A percentile compares a stretch with the other conserved stretches of the same genome.
Evolutionary conservation across 1,140 invertebrate species (phyloP).

Genomic region (Procambarus clarkii): DNA sequence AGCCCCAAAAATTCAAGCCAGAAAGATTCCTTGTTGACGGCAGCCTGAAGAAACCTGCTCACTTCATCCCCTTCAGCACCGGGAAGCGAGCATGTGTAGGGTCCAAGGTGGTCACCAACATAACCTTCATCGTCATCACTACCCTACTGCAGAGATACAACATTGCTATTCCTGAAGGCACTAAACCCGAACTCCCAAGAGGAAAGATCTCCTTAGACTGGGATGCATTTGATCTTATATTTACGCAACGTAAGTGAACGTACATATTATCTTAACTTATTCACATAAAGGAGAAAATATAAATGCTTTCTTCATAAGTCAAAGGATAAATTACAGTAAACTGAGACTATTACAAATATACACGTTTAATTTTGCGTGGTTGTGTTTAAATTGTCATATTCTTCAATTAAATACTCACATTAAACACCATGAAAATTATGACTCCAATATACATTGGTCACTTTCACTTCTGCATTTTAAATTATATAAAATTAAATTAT

Average conservation of each 20-base stretch:
- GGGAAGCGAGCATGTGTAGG: slow-evolving; percentile 91
- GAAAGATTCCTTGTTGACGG: slow-evolving; percentile 83
- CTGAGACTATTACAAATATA: background rate
- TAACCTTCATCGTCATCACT: slow-evolving; percentile 84
- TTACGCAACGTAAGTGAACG: slow-evolving; percentile 52
- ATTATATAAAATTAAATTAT: too few species aligned
- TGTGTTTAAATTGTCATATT: background rate
- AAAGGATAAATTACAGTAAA: background rate
- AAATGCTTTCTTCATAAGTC: background rate
- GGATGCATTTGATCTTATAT: slow-evolving; percentile 71
- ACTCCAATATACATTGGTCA: too few species aligned
- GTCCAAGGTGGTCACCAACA: slow-evolving; percentile 87
- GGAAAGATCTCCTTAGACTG: slow-evolving; percentile 72
- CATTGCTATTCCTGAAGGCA: slow-evolving; percentile 79
- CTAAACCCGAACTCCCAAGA: slow-evolving; percentile 74
- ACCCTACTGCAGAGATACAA: slow-evolving; percentile 86
- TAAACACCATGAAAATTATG: background rate
- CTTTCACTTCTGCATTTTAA: too few species aligned
- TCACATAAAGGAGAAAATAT: background rate
- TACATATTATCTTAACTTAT: background rate
- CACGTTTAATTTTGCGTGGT: background rate
- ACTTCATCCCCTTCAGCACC: slow-evolving; percentile 91
- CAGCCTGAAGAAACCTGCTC: slow-evolving; percentile 76
- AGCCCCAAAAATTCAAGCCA: slow-evolving; percentile 84
- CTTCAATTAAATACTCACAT: background rate